phyloP scores from a whole-genome alignment of 2,888 invertebrate genomes.

The Tipula unca region DNA sequence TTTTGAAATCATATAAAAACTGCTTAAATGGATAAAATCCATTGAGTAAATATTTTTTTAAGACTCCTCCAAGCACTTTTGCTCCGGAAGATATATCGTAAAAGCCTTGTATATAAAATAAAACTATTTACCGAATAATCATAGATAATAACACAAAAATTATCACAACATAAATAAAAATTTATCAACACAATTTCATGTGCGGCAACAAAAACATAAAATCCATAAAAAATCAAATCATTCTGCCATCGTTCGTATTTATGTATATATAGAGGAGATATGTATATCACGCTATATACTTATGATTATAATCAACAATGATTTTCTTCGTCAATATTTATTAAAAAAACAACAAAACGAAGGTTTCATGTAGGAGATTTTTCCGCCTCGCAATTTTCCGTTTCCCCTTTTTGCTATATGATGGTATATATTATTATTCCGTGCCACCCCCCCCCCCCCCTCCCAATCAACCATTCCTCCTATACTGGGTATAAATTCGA shows the following conservation, averaged over 20 bases:
- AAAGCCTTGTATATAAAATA: neutral
- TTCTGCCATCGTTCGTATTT: neutral
- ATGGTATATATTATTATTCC: too few species aligned
- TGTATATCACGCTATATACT: neutral
- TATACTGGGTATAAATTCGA: neutral
- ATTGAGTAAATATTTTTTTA: neutral
- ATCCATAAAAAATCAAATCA: neutral
- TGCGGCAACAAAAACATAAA: neutral
- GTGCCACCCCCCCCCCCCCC: neutral
- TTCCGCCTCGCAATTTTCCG: neutral
- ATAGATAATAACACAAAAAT: neutral
- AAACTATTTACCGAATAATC: neutral
- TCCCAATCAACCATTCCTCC: too few species aligned
- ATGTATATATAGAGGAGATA: neutral
- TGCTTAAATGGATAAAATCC: neutral
- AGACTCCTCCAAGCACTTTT: neutral
- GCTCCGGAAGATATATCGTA: neutral
- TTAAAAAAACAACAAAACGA: neutral
- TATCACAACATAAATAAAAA: neutral
- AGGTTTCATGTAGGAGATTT: neutral
- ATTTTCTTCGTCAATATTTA: conserved; percentile 14
- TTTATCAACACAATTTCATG: neutral
- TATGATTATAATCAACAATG: conserved; percentile 2
- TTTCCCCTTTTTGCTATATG: neutral
- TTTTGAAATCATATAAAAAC: neutral